phyloP scores from a whole-genome alignment of 2,113 vertebrate species.

The Salminus brasiliensis region DNA sequence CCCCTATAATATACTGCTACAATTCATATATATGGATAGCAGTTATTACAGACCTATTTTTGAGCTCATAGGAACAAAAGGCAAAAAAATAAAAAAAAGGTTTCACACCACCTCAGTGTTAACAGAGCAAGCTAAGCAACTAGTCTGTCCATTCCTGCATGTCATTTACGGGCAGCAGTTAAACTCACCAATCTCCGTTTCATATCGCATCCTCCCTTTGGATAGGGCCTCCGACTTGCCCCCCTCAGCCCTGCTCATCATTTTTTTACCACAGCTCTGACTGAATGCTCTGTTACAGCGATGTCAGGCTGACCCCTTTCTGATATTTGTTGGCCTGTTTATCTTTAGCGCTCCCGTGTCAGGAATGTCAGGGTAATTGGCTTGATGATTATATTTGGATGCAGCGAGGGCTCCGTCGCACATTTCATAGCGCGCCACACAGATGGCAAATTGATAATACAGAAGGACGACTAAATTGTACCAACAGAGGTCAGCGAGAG shows the following conservation, averaged over 20 bases:
- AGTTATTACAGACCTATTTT: not conserved
- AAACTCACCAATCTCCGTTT: conserved; percentile 19
- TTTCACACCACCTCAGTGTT: not conserved
- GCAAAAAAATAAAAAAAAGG: not conserved
- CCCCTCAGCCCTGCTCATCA: conserved; percentile 15
- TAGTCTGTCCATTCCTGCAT: not conserved
- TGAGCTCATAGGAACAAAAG: not conserved
- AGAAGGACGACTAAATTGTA: conserved; percentile 40
- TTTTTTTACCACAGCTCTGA: conserved; percentile 50
- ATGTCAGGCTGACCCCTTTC: conserved; percentile 63
- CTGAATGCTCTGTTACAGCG: conserved; percentile 47
- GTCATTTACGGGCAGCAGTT: conserved; percentile 7
- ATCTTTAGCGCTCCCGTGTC: conserved; percentile 53
- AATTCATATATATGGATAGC: too few species aligned
- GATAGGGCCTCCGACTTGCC: not conserved
- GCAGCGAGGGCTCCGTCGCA: conserved; percentile 47
- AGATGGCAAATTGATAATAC: conserved; percentile 55
- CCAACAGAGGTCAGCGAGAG: conserved; percentile 49
- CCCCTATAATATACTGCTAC: too few species aligned
- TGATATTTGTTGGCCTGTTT: conserved; percentile 64
- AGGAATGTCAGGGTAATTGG: conserved; percentile 69
- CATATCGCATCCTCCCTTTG: conserved; percentile 6
- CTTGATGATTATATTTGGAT: conserved; percentile 59
- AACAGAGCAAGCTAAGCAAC: conserved; percentile 14
- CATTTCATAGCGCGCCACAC: conserved; percentile 52